A percentile compares a stretch with the other conserved stretches of the same genome.
Conservation (phyloP, 1,140 invertebrate genomes). For the Limonius californicus region DNA sequence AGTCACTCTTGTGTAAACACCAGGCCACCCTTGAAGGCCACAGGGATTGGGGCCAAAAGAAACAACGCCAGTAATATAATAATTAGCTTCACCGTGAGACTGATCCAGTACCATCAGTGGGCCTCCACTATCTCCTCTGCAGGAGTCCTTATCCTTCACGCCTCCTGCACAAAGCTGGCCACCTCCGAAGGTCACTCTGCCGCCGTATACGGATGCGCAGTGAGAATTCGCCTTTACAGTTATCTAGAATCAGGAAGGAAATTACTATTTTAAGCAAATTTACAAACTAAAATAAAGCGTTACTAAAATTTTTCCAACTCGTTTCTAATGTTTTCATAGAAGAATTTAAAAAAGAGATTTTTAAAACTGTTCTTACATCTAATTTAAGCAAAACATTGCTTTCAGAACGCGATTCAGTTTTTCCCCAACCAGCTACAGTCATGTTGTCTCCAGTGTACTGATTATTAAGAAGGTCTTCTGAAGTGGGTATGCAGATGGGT, state of each 20-base stretch:
- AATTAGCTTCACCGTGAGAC: slow-evolving; percentile 41
- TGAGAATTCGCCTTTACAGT: slow-evolving; percentile 21
- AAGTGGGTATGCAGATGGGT: slow-evolving; percentile 28
- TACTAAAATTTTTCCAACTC: no score
- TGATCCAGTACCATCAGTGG: slow-evolving; percentile 53
- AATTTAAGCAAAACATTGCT: neutral
- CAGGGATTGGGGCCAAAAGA: slow-evolving; percentile 53
- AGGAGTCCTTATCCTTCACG: slow-evolving; percentile 59
- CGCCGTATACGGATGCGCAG: slow-evolving; percentile 19
- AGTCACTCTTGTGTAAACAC: slow-evolving; percentile 58
- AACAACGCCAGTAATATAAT: slow-evolving; percentile 46
- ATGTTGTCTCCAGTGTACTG: neutral
- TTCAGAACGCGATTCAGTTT: slow-evolving; percentile 6
- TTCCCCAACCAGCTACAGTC: slow-evolving; percentile 28
- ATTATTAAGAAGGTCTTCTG: neutral
- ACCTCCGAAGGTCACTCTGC: slow-evolving; percentile 19
- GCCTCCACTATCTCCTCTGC: slow-evolving; percentile 70
- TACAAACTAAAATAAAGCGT: no score
- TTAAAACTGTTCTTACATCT: neutral
- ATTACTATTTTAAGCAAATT: no score
- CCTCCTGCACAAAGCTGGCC: slow-evolving; percentile 60
- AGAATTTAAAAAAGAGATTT: no score
- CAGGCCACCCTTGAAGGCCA: slow-evolving; percentile 54
- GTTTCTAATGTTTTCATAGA: no score
- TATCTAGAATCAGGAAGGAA: slow-evolving; percentile 8